Conservation (phyloP, 2,113 vertebrate species). For the Hemichromis elongatus region DNA sequence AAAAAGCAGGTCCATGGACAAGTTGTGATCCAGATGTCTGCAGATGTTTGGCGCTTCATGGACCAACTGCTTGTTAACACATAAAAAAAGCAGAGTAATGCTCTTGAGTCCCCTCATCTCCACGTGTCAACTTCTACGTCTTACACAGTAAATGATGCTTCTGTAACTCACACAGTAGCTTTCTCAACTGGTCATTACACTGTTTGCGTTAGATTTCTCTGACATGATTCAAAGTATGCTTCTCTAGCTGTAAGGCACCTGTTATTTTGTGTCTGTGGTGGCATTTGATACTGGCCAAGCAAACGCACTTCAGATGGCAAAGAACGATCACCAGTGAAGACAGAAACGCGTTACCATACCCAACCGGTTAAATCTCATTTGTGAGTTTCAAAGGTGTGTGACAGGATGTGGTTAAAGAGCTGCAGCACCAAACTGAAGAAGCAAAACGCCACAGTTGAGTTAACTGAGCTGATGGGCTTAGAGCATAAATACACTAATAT, state of each 20-base stretch:
- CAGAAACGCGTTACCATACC: not conserved
- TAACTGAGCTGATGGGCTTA: not conserved
- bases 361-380: not conserved
- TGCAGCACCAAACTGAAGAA: not conserved
- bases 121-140: not conserved
- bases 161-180: not conserved
- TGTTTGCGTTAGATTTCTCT: not conserved
- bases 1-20: not conserved
- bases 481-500: not conserved
- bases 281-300: not conserved
- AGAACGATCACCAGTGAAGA: not conserved
- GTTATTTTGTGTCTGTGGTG: not conserved
- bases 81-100: not conserved
- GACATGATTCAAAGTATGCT: not conserved
- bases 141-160: not conserved
- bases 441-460: not conserved
- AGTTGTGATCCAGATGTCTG: not conserved
- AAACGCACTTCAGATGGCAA: not conserved
- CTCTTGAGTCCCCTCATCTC: not conserved
- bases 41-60: not conserved
- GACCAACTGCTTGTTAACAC: not conserved
- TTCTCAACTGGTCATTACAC: not conserved
- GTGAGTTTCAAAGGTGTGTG: slow-evolving; percentile 6
- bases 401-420: slow-evolving; percentile 57
- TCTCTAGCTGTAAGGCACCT: not conserved